phyloP scores from a whole-genome alignment of 2,888 invertebrate species.

The Gymnocheta viridis region DNA sequence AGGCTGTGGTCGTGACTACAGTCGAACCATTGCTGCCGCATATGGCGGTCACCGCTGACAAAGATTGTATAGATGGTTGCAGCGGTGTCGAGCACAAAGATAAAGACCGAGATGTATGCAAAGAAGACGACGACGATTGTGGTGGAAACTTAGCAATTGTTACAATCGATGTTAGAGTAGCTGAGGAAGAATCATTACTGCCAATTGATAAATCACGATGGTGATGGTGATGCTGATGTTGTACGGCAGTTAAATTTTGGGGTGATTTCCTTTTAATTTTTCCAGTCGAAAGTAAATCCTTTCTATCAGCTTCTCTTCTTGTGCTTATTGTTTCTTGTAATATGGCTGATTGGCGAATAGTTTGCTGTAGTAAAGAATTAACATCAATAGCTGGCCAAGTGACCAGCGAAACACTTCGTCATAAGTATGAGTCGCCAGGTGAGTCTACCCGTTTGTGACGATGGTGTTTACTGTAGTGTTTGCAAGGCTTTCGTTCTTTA shows the following conservation, averaged over 20 bases:
- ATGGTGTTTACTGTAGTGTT: conserved; percentile 78
- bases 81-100: conserved; percentile 66
- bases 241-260: conserved; percentile 39
- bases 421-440: conserved; percentile 80
- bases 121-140: conserved; percentile 53
- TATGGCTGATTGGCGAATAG: conserved; percentile 79
- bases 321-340: conserved; percentile 77
- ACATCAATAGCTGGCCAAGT: conserved; percentile 83
- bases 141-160: conserved; percentile 78
- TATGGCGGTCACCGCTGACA: conserved; percentile 73
- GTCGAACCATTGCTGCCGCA: conserved; percentile 74
- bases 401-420: conserved; percentile 83
- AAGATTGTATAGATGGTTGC: conserved; percentile 72
- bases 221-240: conserved; percentile 53
- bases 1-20: conserved; percentile 73
- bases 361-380: conserved; percentile 81
- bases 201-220: conserved; percentile 69
- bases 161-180: conserved; percentile 78
- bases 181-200: conserved; percentile 80
- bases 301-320: conserved; percentile 48
- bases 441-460: conserved; percentile 77
- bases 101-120: conserved; percentile 60
- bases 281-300: conserved; percentile 8
- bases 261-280: conserved; percentile 46
- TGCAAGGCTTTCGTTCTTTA: conserved; percentile 70